These are phyloP conservation scores for Synaphobranchus kaupii DNA, from an alignment of 2,797 vertebrate genomes.

Conservation along the genomic window DNA sequence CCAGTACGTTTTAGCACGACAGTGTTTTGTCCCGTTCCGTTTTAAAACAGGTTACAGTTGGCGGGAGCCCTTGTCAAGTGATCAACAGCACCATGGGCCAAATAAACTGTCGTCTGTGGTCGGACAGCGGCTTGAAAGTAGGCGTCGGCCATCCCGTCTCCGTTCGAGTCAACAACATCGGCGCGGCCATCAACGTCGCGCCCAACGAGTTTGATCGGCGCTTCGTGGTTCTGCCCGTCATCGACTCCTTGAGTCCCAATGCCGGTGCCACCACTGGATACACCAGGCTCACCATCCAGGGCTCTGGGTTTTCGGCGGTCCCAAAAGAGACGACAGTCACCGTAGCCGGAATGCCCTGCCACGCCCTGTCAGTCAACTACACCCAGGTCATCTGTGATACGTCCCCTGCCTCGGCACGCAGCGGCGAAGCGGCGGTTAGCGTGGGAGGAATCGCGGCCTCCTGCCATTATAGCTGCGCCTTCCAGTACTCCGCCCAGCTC, in stretches of 20 bases:
- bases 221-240: constrained; percentile 77
- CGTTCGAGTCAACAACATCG: constrained; percentile 75
- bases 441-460: constrained; percentile 57
- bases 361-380: constrained; percentile 70
- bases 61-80: constrained; percentile 69
- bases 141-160: constrained; percentile 68
- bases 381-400: constrained; percentile 76
- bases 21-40: not conserved
- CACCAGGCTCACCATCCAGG: constrained; percentile 71
- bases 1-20: not conserved
- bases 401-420: constrained; percentile 52
- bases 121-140: constrained; percentile 64
- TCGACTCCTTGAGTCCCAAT: constrained; percentile 67
- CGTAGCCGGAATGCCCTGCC: constrained; percentile 63
- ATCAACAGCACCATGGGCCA: constrained; percentile 67
- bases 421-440: constrained; percentile 51
- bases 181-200: constrained; percentile 65
- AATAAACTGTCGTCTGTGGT: constrained; percentile 71
- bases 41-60: constrained; percentile 74
- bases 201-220: constrained; percentile 62
- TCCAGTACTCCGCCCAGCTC: constrained; percentile 64
- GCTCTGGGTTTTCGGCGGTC: constrained; percentile 74
- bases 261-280: constrained; percentile 72
- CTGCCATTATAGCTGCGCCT: constrained; percentile 76
- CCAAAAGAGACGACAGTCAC: constrained; percentile 43